Percentiles rank a stretch among this genome's conserved stretches.
phyloP scores from a whole-genome alignment of 2,113 vertebrate species.

The Ursus arctos region DNA sequence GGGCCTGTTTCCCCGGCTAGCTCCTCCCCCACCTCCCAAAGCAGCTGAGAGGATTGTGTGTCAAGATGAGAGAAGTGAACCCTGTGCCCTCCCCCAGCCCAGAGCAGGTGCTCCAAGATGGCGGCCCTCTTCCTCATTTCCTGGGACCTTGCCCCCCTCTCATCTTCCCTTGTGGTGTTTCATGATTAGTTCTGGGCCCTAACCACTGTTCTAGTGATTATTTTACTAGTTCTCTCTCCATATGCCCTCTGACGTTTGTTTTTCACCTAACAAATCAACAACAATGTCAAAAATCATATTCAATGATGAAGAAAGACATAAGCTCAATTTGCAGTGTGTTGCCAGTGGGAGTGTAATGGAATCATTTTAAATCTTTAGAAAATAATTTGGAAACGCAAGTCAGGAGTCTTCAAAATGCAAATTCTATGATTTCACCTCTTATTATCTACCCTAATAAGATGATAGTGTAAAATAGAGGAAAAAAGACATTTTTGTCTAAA shows the following conservation, averaged over 20 bases:
- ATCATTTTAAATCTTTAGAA: background rate
- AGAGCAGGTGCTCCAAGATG: background rate
- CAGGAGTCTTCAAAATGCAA: background rate
- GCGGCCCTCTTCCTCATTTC: background rate
- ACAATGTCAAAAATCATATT: background rate
- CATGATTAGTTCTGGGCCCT: background rate
- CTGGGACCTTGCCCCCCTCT: rapidly evolving
- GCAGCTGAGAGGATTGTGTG: too few species aligned
- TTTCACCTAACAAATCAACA: background rate
- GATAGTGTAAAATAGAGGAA: background rate
- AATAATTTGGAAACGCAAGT: background rate
- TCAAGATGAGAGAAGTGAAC: too few species aligned
- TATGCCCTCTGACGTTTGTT: background rate
- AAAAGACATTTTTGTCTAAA: background rate
- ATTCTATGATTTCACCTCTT: background rate
- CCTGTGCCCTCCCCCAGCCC: rapidly evolving
- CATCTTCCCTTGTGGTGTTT: background rate
- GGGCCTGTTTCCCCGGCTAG: background rate
- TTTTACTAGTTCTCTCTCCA: background rate
- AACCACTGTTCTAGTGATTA: background rate
- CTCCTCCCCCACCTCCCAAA: background rate
- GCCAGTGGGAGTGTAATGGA: background rate
- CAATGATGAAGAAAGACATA: background rate
- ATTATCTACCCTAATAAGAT: background rate
- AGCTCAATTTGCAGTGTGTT: background rate